Evolutionary conservation across 2,888 invertebrate species (phyloP), one percentile per base, ranked within the genome.

Genomic region (Diarsia brunnea): DNA sequence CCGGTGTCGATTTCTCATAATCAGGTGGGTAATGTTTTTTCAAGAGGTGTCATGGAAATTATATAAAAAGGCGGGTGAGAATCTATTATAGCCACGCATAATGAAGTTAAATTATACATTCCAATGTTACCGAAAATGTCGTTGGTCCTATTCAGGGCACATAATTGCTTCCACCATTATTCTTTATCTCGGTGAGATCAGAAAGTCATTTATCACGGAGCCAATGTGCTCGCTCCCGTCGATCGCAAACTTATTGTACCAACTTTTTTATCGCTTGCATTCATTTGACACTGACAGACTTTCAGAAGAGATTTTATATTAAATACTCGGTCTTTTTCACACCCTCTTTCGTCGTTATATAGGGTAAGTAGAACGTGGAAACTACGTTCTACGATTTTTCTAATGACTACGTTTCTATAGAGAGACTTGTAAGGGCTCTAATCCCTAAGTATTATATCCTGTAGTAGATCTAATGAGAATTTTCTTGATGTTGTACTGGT

Each of bases 141-240:
- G 45, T 73, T 73, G 61, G 69, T 27, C 65, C 24, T 75, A 71
- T 86, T 79, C 76, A 60, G 70, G 58, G 60, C 75, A 81, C 82
- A 86, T 89, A 85, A 89, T 90, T 90, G 85, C 87, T 83, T 85
- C 76, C 69, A 84, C 84, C 89, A 89, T 90, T 87, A 88, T 75
- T 88, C 86, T 89, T 88, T 89, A 89, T 91, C 89, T 89, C 79
- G 74, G 71, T 51, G 77, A 88, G 90, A 92, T 92, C 89, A 85
- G 82, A 90, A 90, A 90, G 73, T 86, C 88, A 91, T 92, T 92
- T 90, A 91, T 91, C 91, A 91, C 86, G 67, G 69, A 82, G 67
- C 79, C 85, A 87, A 88, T 88, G 85, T 85, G 82, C 74, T 72
- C 55, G 66, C 73, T 74, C 27, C 58, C 60, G 79, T 79, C 78